Conservation (phyloP, 1,140 invertebrate genomes). For the Ruditapes philippinarum region DNA sequence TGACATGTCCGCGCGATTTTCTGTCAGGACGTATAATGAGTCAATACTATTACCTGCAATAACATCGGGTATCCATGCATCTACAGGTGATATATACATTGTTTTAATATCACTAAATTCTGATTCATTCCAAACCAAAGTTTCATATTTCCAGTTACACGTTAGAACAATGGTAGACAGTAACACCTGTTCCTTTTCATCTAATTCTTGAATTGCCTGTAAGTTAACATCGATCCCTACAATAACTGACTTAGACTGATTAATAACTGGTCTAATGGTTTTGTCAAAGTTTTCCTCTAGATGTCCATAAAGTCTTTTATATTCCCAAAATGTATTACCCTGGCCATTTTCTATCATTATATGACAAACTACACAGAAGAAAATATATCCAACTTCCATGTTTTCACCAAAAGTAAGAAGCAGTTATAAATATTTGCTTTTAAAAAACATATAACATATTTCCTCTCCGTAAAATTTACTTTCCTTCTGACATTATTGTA, state of each 20-base stretch:
- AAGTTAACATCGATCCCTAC: not conserved
- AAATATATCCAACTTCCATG: no score
- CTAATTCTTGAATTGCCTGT: conserved; percentile 9
- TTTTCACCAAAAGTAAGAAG: no score
- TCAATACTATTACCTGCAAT: conserved; percentile 3
- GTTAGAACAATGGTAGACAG: not conserved
- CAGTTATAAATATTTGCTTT: no score
- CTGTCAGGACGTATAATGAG: not conserved
- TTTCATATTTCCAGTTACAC: conserved; percentile 36
- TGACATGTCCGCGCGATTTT: not conserved
- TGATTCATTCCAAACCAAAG: conserved; percentile 37
- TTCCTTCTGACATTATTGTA: no score
- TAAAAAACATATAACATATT: no score
- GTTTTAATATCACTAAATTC: not conserved
- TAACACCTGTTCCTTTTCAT: conserved; percentile 48
- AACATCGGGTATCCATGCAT: conserved; percentile 44
- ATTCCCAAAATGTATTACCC: not conserved
- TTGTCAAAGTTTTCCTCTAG: not conserved
- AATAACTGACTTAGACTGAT: not conserved
- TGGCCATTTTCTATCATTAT: not conserved
- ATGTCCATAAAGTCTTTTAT: not conserved
- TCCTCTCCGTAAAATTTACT: no score
- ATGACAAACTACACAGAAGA: not conserved
- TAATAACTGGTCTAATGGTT: not conserved
- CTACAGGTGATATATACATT: not conserved